Base-by-base conservation (phyloP, 2,113 vertebrate genomes). In the Sceloporus tristichus region DNA sequence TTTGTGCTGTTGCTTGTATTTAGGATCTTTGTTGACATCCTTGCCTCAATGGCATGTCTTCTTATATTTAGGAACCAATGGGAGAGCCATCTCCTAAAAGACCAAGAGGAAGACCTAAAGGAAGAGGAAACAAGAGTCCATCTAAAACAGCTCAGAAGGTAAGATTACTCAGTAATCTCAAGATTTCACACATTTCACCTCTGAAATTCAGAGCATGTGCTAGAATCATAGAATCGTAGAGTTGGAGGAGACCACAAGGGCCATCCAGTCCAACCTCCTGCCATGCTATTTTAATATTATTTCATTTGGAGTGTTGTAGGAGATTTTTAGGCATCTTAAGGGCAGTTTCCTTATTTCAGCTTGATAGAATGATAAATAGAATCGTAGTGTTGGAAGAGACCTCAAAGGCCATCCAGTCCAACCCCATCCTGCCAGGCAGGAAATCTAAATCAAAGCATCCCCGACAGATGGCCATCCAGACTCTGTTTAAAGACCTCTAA, bases 71-170 rank as follows among this genome's bases (percentile, higher is more conserved):
- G 98, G 98, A 99, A 95, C 98, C 98, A 93, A 97, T 97, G 71
- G 98, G 98, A 95, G 98, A 99, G 94, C 98, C 98, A 89, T 98
- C 98, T 97, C 98, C 98, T 95, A 99, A 99, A 98, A 98, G 98
- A 97, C 98, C 98, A 90, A 97, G 98, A 96, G 98, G 98, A 95
- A 98, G 98, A 96, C 98, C 98, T 87, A 99, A 98, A 97, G 98
- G 98, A 96, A 99, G 98, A 97, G 99, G 99, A 97, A 99, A 99
- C 97, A 99, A 99, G 98, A 98, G 98, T 90, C 98, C 98, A 54
- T 99, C 98, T 84, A 99, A 99, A 97, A 98, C 98, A 94, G 98
- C 97, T 83, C 98, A 98, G 96, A 99, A 98, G 98, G 98, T 99
- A 97, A 98, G 98, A 93, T 94, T 91, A 85, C 88, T 94, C 87